Evolutionary conservation across 2,888 invertebrate genomes (phyloP).

Genomic region (Incurvaria masculella): DNA sequence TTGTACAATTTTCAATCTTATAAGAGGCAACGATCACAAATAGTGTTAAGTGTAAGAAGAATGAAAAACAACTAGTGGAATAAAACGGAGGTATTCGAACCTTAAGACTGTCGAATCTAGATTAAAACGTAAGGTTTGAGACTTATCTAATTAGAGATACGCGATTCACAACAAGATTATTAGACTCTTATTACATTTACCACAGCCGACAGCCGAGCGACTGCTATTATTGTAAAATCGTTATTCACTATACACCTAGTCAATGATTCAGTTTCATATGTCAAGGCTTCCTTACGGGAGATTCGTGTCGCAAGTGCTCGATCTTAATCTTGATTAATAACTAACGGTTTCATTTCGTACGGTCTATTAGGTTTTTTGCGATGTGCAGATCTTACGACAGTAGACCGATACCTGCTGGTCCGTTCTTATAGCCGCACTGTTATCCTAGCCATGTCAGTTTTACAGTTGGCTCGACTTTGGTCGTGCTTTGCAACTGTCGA

Average conservation of each 20-base stretch:
- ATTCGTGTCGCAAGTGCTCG: constrained; percentile 55
- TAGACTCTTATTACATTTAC: neutral
- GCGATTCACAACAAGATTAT: neutral
- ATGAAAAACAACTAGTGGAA: neutral
- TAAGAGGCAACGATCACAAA: neutral
- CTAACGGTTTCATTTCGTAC: constrained; percentile 37
- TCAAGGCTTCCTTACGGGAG: constrained; percentile 22
- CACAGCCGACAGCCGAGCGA: neutral
- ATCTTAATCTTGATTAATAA: constrained; percentile 27
- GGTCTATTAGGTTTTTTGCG: constrained; percentile 27
- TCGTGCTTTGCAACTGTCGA: neutral
- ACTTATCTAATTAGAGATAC: neutral
- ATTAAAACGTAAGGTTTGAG: neutral
- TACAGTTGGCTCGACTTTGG: neutral
- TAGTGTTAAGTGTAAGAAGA: neutral
- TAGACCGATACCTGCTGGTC: neutral
- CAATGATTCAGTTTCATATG: constrained; percentile 1
- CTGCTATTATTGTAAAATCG: neutral
- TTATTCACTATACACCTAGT: neutral
- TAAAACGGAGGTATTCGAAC: neutral
- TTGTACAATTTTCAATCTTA: neutral
- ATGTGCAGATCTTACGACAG: neutral
- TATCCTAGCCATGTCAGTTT: neutral
- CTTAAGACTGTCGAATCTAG: neutral
- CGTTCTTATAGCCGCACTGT: neutral